These are phyloP conservation scores for Nemapogon koenigi DNA, from an alignment of 2,888 invertebrate species.

Conservation along the genomic window DNA sequence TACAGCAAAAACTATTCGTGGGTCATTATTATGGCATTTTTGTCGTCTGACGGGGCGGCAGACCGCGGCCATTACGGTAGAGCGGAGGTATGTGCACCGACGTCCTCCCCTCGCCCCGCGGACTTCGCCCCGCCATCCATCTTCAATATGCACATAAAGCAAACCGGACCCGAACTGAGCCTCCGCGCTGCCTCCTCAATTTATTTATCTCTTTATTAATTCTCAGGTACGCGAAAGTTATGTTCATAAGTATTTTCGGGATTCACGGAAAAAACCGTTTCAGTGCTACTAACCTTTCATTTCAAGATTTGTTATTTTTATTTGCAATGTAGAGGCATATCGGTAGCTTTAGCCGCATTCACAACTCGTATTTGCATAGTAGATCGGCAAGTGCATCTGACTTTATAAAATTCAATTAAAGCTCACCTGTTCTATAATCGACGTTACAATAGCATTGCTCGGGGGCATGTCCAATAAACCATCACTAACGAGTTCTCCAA, in stretches of 20 bases:
- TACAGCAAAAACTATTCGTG: constrained; percentile 62
- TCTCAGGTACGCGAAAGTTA: too few relatives aligned
- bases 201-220: constrained; percentile 65
- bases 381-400: too few relatives aligned
- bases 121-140: constrained; percentile 50
- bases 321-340: too few relatives aligned
- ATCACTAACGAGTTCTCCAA: constrained; percentile 12
- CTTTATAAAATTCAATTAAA: constrained; percentile 6
- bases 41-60: constrained; percentile 62
- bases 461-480: constrained; percentile 29
- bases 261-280: too few relatives aligned
- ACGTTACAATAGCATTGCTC: constrained; percentile 32
- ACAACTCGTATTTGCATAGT: too few relatives aligned
- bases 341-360: too few relatives aligned
- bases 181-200: constrained; percentile 60
- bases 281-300: too few relatives aligned
- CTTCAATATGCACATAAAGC: constrained; percentile 63
- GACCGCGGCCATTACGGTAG: constrained; percentile 55
- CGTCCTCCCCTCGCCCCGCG: constrained; percentile 21
- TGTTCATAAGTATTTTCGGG: too few relatives aligned
- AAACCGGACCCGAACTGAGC: constrained; percentile 59
- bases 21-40: constrained; percentile 66
- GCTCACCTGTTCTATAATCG: constrained; percentile 6
- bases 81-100: constrained; percentile 23
- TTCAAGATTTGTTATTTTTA: too few relatives aligned